Conservation (phyloP, 1,140 invertebrate species). For the Hyphantria cunea region DNA sequence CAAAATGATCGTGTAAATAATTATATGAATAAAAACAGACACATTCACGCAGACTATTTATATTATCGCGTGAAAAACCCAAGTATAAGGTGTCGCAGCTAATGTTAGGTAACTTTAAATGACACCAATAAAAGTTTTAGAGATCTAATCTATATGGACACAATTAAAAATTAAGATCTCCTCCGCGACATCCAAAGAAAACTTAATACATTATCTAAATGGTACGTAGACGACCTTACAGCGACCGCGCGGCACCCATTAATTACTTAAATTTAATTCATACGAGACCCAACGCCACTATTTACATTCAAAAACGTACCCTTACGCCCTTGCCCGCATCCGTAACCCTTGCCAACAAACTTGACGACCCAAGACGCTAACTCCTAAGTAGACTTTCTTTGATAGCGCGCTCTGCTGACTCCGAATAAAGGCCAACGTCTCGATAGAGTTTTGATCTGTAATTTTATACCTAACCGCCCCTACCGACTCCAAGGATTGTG, state of each 20-base stretch:
- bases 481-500: conserved; percentile 60
- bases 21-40: too few species aligned
- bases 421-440: conserved; percentile 75
- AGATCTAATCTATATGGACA: conserved; percentile 6
- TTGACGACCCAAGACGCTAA: conserved; percentile 77
- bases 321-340: conserved; percentile 64
- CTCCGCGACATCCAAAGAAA: conserved; percentile 20
- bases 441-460: conserved; percentile 80
- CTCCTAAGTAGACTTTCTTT: conserved; percentile 79
- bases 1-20: too few species aligned
- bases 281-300: conserved; percentile 71
- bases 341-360: conserved; percentile 73
- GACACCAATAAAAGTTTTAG: too few species aligned
- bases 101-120: too few species aligned
- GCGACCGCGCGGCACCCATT: conserved; percentile 54
- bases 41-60: too few species aligned
- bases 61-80: too few species aligned
- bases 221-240: conserved; percentile 32
- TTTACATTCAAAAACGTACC: conserved; percentile 77
- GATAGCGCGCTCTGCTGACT: conserved; percentile 76
- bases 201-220: conserved; percentile 46
- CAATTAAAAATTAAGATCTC: conserved; percentile 42
- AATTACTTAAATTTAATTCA: conserved; percentile 82
- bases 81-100: too few species aligned
- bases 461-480: conserved; percentile 76